Percentiles rank a stretch among this genome's conserved stretches.
Evolutionary conservation across 2,113 vertebrate genomes (phyloP).

Genomic region (Cryptomyrus ogoouensis): DNA sequence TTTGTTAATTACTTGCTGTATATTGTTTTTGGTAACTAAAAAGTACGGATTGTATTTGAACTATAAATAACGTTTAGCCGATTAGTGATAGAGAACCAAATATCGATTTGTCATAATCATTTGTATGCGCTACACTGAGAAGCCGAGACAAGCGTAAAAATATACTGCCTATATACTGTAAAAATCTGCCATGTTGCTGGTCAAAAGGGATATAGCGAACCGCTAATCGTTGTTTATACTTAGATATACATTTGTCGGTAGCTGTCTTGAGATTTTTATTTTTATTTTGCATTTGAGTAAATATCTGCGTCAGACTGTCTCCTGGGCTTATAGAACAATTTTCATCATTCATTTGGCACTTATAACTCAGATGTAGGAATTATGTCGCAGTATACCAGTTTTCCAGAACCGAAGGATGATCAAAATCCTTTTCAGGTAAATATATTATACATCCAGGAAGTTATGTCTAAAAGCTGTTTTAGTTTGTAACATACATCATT

Average conservation of each 20-base stretch:
- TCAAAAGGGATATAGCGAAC: neutral
- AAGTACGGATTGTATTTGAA: neutral
- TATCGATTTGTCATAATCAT: neutral
- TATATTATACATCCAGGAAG: neutral
- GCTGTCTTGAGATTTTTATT: neutral
- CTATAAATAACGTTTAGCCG: neutral
- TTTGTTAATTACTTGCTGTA: neutral
- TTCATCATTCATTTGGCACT: neutral
- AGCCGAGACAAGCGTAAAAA: neutral
- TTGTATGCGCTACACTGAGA: neutral
- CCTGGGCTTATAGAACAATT: neutral
- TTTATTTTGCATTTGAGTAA: neutral
- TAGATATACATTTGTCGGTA: neutral
- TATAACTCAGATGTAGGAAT: neutral
- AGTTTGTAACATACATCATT: neutral
- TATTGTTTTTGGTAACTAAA: neutral
- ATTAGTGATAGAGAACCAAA: neutral
- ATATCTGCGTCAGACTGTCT: constrained; percentile 8
- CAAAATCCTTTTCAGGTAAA: constrained; percentile 64
- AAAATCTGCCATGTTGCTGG: neutral
- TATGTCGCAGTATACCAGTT: constrained; percentile 62
- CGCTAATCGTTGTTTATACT: neutral
- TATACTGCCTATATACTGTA: neutral
- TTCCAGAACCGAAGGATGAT: constrained; percentile 55
- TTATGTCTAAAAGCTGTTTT: neutral